A percentile compares a stretch with the other conserved stretches of the same genome.
phyloP scores from a whole-genome alignment of 2,797 vertebrate species.

The Hippocampus kuda region DNA sequence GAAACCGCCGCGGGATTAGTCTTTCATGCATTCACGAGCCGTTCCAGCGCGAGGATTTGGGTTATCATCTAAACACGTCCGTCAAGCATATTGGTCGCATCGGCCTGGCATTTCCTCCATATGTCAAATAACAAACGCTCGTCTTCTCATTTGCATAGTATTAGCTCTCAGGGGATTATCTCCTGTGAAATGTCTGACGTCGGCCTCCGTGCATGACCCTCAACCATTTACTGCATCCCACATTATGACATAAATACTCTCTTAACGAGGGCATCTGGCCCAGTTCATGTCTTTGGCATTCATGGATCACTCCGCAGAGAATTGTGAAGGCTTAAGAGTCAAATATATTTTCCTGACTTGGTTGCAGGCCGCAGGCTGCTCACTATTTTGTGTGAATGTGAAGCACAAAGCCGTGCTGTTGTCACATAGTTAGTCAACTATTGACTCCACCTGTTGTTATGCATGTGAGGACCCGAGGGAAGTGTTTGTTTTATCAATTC shows the following conservation, averaged over 20 bases:
- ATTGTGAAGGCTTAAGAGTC: slow-evolving; percentile 51
- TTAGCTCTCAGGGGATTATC: slow-evolving; percentile 39
- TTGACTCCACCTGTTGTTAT: slow-evolving; percentile 14
- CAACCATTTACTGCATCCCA: slow-evolving; percentile 3
- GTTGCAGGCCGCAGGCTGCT: slow-evolving; percentile 13
- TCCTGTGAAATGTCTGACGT: slow-evolving; percentile 16
- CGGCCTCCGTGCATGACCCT: slow-evolving; percentile 14
- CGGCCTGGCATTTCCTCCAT: slow-evolving; percentile 26
- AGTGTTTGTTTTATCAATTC: background rate
- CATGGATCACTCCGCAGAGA: slow-evolving; percentile 37
- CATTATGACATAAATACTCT: background rate
- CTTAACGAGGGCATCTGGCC: slow-evolving; percentile 11
- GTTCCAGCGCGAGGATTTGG: slow-evolving; percentile 35
- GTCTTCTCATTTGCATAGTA: slow-evolving; percentile 30
- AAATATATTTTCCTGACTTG: slow-evolving; percentile 55
- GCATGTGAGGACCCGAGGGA: slow-evolving; percentile 1
- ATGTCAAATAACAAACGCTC: slow-evolving; percentile 39
- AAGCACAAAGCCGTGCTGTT: slow-evolving; percentile 11
- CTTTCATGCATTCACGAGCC: slow-evolving; percentile 27
- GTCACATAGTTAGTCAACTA: slow-evolving; percentile 15
- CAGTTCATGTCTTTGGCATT: slow-evolving; percentile 39
- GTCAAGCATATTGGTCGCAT: slow-evolving; percentile 38
- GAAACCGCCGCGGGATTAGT: slow-evolving; percentile 38
- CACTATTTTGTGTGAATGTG: slow-evolving; percentile 25
- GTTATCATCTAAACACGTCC: slow-evolving; percentile 31